Conservation (phyloP, 2,113 vertebrate genomes). For the Amblyornis subalaris region DNA sequence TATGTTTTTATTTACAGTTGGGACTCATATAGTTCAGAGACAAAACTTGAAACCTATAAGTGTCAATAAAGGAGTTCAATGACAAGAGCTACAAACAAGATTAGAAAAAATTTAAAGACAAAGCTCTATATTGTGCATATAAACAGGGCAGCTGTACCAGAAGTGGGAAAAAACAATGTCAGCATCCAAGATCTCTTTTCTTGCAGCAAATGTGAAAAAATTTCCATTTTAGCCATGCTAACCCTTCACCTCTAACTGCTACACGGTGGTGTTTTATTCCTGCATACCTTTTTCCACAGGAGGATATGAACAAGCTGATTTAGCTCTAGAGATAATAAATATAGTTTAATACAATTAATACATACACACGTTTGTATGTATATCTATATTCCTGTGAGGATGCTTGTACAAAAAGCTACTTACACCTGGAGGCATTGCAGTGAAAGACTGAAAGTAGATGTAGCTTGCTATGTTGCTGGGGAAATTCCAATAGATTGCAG, state of each 20-base stretch:
- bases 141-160: neutral
- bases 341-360: neutral
- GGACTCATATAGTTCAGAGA: neutral
- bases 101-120: neutral
- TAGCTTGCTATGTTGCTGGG: neutral
- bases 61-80: neutral
- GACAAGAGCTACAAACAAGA: neutral
- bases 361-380: accelerated
- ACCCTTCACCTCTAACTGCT: neutral
- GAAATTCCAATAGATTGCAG: neutral
- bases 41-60: neutral
- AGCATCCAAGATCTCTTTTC: neutral
- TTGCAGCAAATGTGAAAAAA: neutral
- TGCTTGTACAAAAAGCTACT: neutral
- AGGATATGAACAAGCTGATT: neutral
- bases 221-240: too few relatives aligned
- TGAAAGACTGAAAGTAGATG: neutral
- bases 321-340: neutral
- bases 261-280: neutral
- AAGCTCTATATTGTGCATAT: neutral
- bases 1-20: neutral
- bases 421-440: neutral
- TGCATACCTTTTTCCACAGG: neutral
- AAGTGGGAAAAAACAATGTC: accelerated
- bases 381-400: neutral